Evolutionary conservation across 2,888 invertebrate genomes (phyloP), one percentile per base, ranked within the genome.

Genomic region (Watsonalla cultraria): DNA sequence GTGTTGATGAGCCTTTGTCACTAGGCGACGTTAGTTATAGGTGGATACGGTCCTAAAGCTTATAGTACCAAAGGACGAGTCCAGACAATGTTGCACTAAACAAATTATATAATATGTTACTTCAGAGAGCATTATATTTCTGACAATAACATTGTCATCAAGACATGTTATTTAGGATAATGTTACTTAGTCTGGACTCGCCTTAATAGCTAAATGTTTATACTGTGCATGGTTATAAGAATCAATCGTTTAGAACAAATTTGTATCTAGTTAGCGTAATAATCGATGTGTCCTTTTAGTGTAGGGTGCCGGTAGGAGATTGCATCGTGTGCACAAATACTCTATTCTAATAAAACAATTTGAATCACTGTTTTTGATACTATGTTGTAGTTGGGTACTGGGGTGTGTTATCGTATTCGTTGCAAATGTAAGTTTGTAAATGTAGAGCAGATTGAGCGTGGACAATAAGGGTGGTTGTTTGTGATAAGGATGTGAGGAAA

Each of bases 391-490:
- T 70, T 66, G 68, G 72, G 76, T 74, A 70, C 67, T 73, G 66
- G 69, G 70, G 56, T 63, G 68, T 60, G 61, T 72, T 75, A 80
- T 78, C 78, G 72, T 78, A 84, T 86, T 79, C 78, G 84, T 87
- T 87, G 88, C 86, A 78, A 78, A 70, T 72, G 73, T 74, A 68
- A 84, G 74, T 82, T 82, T 78, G 78, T 81, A 81, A 11, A 37
- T 11, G 42, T 11, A 11, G 24, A 24, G 80, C 68, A 75, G 81
- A 69, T 79, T 80, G 85, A 82, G 80, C 76, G 82, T 78, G 87
- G 89, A 89, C 90, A 90, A 89, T 90, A 89, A 89, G 59, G 80
- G 82, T 82, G 84, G 80, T 71, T 68, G 77, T 76, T 71, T 85
- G 87, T 84, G 84, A 85, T 85, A 84, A 59, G 62, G 59, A 56